These are phyloP conservation scores for Geotrupes spiniger DNA, from an alignment of 2,888 invertebrate species.

Conservation along the genomic window DNA sequence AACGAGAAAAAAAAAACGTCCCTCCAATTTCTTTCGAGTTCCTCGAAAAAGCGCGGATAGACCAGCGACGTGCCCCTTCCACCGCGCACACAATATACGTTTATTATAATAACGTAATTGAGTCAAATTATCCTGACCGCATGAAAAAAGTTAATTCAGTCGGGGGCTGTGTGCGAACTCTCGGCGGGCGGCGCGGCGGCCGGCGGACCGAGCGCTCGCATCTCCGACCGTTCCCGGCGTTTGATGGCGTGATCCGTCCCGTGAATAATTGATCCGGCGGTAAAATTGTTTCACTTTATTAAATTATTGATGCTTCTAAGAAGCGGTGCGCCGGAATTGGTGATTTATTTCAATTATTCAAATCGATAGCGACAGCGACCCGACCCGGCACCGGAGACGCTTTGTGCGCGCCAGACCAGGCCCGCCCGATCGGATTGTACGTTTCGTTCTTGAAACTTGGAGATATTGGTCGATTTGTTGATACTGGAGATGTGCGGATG, in stretches of 20 bases:
- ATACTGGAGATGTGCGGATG: no score
- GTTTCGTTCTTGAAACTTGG: no score
- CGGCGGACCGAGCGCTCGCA: no score
- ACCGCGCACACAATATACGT: constrained; percentile 39
- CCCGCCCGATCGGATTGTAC: no score
- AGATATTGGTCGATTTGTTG: no score
- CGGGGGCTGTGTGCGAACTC: constrained; percentile 40
- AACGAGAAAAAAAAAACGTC: constrained; percentile 7
- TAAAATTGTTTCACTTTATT: constrained; percentile 32
- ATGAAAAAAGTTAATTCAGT: constrained; percentile 44
- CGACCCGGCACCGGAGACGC: no score
- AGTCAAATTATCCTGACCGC: constrained; percentile 45
- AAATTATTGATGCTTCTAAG: constrained; percentile 28
- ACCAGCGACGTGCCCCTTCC: constrained; percentile 33
- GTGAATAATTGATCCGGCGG: constrained; percentile 28
- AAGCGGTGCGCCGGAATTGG: constrained; percentile 16
- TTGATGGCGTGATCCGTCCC: constrained; percentile 18
- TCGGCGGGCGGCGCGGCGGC: no score
- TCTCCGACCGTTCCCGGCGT: constrained; percentile 7
- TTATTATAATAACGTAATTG: constrained; percentile 45
- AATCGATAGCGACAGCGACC: not conserved
- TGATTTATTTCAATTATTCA: constrained; percentile 20
- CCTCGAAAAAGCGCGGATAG: constrained; percentile 27
- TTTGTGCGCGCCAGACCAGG: no score
- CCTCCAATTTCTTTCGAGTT: constrained; percentile 17